A percentile compares a stretch with the other conserved stretches of the same genome.
phyloP scores from a whole-genome alignment of 2,888 invertebrate genomes.

The Mellilla xanthometata region DNA sequence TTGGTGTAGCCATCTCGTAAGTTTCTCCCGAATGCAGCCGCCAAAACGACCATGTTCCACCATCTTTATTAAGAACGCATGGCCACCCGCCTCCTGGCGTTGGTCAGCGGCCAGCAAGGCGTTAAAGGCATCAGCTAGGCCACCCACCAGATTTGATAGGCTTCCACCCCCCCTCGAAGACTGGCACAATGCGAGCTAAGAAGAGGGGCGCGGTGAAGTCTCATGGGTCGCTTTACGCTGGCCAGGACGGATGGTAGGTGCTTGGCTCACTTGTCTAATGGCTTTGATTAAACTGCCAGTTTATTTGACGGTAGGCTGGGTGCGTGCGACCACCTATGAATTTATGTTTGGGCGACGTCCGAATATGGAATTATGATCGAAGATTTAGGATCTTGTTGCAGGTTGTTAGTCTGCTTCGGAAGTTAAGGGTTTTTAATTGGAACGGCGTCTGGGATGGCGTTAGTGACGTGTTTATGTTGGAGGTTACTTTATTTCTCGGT shows the following conservation, averaged over 20 bases:
- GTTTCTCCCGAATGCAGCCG: slow-evolving; percentile 28
- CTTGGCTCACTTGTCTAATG: slow-evolving; percentile 82
- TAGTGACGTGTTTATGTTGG: neutral
- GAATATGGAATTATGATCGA: slow-evolving; percentile 69
- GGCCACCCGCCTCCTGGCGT: slow-evolving; percentile 74
- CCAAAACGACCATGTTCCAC: slow-evolving; percentile 70
- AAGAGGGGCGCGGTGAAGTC: slow-evolving; percentile 43
- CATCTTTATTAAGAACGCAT: slow-evolving; percentile 81
- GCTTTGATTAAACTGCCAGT: slow-evolving; percentile 82
- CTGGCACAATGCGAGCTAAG: slow-evolving; percentile 30
- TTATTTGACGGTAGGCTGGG: slow-evolving; percentile 81
- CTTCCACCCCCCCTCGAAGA: slow-evolving; percentile 44
- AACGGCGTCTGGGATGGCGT: neutral
- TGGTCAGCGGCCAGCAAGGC: slow-evolving; percentile 80
- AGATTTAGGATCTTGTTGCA: slow-evolving; percentile 54
- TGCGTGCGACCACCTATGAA: slow-evolving; percentile 77
- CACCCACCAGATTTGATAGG: slow-evolving; percentile 61
- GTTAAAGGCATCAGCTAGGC: slow-evolving; percentile 79
- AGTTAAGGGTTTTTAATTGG: slow-evolving; percentile 14
- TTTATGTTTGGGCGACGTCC: slow-evolving; percentile 75
- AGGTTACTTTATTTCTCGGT: too few species aligned
- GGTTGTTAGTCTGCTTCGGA: slow-evolving; percentile 23
- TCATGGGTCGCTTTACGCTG: slow-evolving; percentile 54
- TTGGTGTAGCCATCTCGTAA: slow-evolving; percentile 21
- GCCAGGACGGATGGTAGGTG: slow-evolving; percentile 46